Conservation (phyloP, 2,113 vertebrate species). For the Forbesichthys papilliferus region DNA sequence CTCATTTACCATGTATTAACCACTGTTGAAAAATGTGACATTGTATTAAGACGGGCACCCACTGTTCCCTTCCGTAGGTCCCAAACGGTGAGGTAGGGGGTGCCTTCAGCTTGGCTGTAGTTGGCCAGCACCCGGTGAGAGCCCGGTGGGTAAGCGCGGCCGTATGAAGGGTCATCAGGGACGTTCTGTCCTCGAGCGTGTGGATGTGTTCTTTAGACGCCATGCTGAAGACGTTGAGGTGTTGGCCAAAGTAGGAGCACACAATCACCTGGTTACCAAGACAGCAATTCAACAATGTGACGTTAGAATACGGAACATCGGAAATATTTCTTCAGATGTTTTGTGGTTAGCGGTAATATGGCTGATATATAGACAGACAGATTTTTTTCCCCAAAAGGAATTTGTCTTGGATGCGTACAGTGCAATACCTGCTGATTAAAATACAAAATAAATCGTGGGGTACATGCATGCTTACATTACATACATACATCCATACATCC, state of each 20-base stretch:
- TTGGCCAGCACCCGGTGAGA: slow-evolving; percentile 59
- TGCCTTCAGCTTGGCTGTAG: slow-evolving; percentile 59
- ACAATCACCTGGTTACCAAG: slow-evolving; percentile 45
- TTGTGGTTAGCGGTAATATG: not conserved
- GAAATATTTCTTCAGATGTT: not conserved
- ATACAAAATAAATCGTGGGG: too few species aligned
- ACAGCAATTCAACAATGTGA: not conserved
- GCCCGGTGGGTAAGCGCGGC: slow-evolving; percentile 55
- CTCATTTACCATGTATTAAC: too few species aligned
- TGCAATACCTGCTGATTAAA: too few species aligned
- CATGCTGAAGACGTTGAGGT: slow-evolving; percentile 61
- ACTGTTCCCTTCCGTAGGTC: slow-evolving; percentile 53
- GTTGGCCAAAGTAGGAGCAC: slow-evolving; percentile 65
- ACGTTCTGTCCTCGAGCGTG: slow-evolving; percentile 61
- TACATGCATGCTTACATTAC: too few species aligned
- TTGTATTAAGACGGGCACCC: slow-evolving; percentile 3
- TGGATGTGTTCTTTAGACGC: slow-evolving; percentile 51
- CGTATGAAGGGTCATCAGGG: slow-evolving; percentile 59
- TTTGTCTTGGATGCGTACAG: too few species aligned
- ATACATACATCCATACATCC: too few species aligned
- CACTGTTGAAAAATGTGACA: not conserved
- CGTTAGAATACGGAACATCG: not conserved
- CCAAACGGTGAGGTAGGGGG: slow-evolving; percentile 55
- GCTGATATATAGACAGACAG: too few species aligned
- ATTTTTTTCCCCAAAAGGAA: too few species aligned